Conservation (phyloP, 2,113 vertebrate genomes). For the Neogobius melanostomus region DNA sequence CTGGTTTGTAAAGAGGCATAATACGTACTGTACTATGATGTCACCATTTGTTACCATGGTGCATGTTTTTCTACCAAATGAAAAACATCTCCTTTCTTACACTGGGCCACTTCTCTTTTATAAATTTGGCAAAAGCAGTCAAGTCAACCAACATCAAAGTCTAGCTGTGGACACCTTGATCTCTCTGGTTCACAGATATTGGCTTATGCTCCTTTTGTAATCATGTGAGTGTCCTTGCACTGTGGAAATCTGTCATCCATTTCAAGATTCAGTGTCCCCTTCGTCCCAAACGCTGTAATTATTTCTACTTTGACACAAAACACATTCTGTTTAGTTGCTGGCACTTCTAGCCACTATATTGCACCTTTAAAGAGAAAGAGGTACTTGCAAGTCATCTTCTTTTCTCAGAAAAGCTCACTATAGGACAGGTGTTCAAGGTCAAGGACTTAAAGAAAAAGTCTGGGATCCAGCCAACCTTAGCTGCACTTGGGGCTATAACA, state of each 20-base stretch:
- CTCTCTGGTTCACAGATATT: background rate
- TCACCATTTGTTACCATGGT: too few relatives aligned
- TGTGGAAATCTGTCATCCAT: background rate
- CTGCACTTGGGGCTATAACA: too few relatives aligned
- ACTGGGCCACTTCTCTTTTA: background rate
- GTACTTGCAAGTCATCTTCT: background rate
- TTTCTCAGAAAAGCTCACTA: too few relatives aligned
- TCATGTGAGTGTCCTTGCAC: background rate
- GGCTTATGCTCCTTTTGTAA: background rate
- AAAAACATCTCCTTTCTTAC: background rate
- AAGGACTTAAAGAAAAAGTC: too few relatives aligned
- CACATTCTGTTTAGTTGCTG: background rate
- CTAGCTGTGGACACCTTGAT: background rate
- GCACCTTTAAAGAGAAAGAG: background rate
- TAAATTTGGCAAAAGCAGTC: conserved; percentile 1
- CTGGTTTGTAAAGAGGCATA: background rate
- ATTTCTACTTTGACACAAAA: background rate
- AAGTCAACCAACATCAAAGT: background rate
- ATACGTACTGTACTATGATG: too few relatives aligned
- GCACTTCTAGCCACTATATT: background rate
- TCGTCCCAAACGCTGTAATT: background rate
- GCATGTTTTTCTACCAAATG: background rate
- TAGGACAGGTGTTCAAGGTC: too few relatives aligned
- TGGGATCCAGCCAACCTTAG: too few relatives aligned
- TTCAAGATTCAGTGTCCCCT: background rate